Base-by-base conservation (phyloP, 2,113 vertebrate species). In the Chauna torquata region DNA sequence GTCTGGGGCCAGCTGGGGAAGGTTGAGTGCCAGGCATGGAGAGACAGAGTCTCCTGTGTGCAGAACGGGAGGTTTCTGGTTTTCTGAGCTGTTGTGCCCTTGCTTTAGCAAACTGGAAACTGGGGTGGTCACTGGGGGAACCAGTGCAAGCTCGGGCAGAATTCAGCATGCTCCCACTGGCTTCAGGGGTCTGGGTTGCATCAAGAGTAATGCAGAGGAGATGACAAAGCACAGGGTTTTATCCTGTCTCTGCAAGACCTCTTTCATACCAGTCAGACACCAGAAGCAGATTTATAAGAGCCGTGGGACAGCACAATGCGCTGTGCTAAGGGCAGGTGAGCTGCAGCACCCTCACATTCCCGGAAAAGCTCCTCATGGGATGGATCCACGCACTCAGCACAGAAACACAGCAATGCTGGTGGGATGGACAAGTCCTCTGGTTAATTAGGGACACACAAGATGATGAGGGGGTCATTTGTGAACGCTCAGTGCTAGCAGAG, bases 231-330 rank as follows among this genome's bases (percentile, higher is more conserved):
- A 38, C 40, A 28, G 25, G 52, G 64, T 23, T 77, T 95, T 45
- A 34, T 25, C 38, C 9, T 44, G 9, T 16, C 49, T 72, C 61
- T 55, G 24, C 23, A 65, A 65, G 45, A 36, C 27, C 24, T 68
- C 16, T 47, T 55, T 40, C 38, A 23, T 32, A 68, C 59, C 19
- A 30, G 34, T 1, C 38, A 49, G 74, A 42, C 0, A 3, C 6
- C 49, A 85, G 44, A 59, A 84, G 49, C 0, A 50, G 70, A 34
- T 75, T 78, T 55, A 15, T 14, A 77, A 44, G 68, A 77, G 13
- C 16, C 13, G 6, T 4, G 15, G 61, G 45, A 66, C 49, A 65
- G 34, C 9, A 17, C 0, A 0, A 55, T 5, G 27, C 0, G 1
- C 54, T 62, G 57, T 36, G 45, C 36, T 50, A 52, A 61, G 28